phyloP scores from a whole-genome alignment of 2,797 vertebrate genomes.

The Corythornis leucogaster region DNA sequence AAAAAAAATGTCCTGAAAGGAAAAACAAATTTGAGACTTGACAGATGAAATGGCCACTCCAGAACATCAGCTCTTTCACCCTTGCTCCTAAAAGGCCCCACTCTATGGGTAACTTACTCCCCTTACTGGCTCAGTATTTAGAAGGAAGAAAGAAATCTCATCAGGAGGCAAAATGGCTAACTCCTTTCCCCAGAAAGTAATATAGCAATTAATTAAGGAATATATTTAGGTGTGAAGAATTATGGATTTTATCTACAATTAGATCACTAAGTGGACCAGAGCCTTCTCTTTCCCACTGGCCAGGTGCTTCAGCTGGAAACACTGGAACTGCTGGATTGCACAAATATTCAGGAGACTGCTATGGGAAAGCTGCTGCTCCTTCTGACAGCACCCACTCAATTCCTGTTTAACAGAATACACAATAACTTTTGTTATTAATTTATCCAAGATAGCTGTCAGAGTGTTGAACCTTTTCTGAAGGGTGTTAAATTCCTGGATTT shows the following conservation, averaged over 20 bases:
- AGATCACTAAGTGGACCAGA: background rate
- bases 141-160: background rate
- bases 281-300: background rate
- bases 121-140: background rate
- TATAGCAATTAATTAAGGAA: background rate
- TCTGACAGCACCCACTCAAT: background rate
- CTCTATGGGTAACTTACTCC: background rate
- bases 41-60: background rate
- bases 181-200: background rate
- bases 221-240: background rate
- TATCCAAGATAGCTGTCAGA: background rate
- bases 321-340: background rate
- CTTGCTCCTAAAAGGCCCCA: background rate
- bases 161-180: background rate
- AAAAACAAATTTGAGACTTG: background rate
- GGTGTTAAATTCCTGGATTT: background rate
- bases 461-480: background rate
- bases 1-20: background rate
- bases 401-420: background rate
- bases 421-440: background rate
- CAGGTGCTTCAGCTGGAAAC: background rate
- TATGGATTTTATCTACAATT: background rate
- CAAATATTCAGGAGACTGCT: background rate
- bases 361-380: background rate
- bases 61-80: background rate